Conservation (phyloP, 2,888 invertebrate genomes). For the Lepidocyrtoides sp. region DNA sequence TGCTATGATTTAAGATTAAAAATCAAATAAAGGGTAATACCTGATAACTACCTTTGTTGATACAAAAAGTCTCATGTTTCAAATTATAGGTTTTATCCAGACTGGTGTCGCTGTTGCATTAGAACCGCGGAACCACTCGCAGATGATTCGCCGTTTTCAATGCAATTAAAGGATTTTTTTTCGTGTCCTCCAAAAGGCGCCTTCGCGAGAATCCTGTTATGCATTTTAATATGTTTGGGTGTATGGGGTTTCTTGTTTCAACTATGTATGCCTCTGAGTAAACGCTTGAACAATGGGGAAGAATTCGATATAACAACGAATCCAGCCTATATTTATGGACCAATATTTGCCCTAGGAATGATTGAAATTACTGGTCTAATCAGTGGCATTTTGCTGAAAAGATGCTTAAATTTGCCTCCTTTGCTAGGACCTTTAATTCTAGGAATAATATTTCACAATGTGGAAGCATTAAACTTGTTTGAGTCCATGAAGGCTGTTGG, state of each 20-base stretch:
- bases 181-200: slow-evolving; percentile 93
- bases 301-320: slow-evolving; percentile 86
- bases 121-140: not conserved
- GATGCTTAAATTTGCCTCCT: slow-evolving; percentile 93
- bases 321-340: slow-evolving; percentile 73
- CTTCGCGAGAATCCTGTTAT: slow-evolving; percentile 92
- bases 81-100: slow-evolving; percentile 83
- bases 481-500: slow-evolving; percentile 60
- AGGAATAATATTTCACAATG: slow-evolving; percentile 90
- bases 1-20: not conserved
- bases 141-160: slow-evolving; percentile 58
- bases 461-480: slow-evolving; percentile 75
- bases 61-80: no score
- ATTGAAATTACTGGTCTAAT: slow-evolving; percentile 93
- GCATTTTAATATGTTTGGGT: slow-evolving; percentile 91
- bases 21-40: no score
- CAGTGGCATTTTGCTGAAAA: slow-evolving; percentile 92
- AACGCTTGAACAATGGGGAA: slow-evolving; percentile 89
- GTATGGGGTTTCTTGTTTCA: slow-evolving; percentile 90
- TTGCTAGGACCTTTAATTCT: slow-evolving; percentile 95
- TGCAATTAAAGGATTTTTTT: slow-evolving; percentile 59
- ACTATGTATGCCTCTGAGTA: slow-evolving; percentile 89
- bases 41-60: not conserved
- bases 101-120: slow-evolving; percentile 82
- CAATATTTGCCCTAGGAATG: slow-evolving; percentile 91